These are phyloP conservation scores for Mallateleia sp. DNA, from an alignment of 2,888 invertebrate species.

Conservation along the genomic window DNA sequence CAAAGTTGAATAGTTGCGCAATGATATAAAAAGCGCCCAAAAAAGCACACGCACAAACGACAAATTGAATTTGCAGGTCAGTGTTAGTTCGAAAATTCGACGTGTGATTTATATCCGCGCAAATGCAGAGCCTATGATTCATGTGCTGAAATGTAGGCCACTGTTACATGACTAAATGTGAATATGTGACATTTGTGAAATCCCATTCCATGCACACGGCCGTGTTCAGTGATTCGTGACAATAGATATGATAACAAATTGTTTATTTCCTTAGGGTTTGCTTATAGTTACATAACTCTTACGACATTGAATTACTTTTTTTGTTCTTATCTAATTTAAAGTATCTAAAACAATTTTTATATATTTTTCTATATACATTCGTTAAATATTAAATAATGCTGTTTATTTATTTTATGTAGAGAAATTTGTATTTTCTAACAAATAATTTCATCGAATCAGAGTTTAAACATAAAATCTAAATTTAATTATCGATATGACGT, in stretches of 20 bases:
- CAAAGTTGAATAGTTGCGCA: conserved; percentile 10
- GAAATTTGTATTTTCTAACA: too few species aligned
- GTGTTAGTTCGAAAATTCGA: conserved; percentile 49
- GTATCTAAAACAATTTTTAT: too few species aligned
- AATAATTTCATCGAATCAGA: too few species aligned
- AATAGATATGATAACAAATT: neutral
- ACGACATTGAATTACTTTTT: too few species aligned
- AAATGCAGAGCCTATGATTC: conserved; percentile 37
- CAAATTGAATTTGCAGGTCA: conserved; percentile 55
- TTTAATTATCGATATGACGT: too few species aligned
- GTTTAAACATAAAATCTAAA: too few species aligned
- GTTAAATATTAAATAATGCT: too few species aligned
- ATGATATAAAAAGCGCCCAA: conserved; percentile 10
- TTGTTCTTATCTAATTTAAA: too few species aligned
- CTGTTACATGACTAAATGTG: conserved; percentile 50
- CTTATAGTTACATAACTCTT: too few species aligned
- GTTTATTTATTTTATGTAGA: too few species aligned
- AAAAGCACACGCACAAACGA: neutral
- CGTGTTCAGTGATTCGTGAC: conserved; percentile 9
- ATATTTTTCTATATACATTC: too few species aligned
- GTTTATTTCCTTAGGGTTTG: too few species aligned
- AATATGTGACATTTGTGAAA: conserved; percentile 22
- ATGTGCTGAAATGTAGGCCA: conserved; percentile 50
- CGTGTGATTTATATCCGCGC: conserved; percentile 30
- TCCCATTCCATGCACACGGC: neutral